Percentiles rank a stretch among this genome's conserved stretches.
Conservation (phyloP, 2,113 vertebrate species). For the Ovis canadensis region DNA sequence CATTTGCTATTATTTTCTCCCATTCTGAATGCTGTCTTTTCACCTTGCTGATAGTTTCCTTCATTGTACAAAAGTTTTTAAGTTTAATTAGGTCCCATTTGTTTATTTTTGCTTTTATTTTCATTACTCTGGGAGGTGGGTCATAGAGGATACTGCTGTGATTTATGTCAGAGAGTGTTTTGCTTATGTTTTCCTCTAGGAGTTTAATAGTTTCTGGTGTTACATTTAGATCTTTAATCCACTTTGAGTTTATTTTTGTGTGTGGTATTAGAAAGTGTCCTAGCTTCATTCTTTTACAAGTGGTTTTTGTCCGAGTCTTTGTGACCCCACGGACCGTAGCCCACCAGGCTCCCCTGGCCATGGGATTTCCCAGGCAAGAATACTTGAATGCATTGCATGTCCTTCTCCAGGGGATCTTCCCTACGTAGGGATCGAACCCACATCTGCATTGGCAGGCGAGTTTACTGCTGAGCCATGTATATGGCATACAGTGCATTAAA, state of each 20-base stretch:
- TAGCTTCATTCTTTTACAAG: background rate
- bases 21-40: background rate
- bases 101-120: background rate
- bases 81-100: background rate
- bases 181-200: background rate
- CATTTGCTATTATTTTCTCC: background rate
- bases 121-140: background rate
- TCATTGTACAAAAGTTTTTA: background rate
- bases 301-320: background rate
- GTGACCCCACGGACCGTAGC: background rate
- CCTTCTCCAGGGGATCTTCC: background rate
- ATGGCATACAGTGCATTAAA: background rate
- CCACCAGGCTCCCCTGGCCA: background rate
- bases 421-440: rapidly evolving
- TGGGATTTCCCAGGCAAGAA: background rate
- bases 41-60: background rate
- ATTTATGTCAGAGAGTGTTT: background rate
- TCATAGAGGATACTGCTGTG: background rate
- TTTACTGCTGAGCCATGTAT: background rate
- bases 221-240: background rate
- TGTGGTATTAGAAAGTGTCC: background rate
- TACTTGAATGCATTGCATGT: background rate
- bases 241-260: background rate
- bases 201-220: background rate
- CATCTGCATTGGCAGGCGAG: background rate